Conservation (phyloP, 2,888 invertebrate genomes). For the Byasa hedistus region DNA sequence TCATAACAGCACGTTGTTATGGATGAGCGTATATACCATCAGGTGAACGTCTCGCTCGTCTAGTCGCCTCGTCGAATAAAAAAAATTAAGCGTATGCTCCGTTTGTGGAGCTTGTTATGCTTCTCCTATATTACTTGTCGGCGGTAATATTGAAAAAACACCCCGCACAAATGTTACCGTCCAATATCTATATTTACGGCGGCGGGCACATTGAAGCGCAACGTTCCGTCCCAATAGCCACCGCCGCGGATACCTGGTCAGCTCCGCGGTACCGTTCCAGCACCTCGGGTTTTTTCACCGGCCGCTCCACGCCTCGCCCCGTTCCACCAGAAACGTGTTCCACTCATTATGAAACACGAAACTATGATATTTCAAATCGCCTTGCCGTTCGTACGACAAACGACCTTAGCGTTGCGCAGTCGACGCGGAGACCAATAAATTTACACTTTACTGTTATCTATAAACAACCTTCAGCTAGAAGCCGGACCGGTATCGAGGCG, state of each 20-base stretch:
- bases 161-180: too few species aligned
- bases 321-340: constrained; percentile 70
- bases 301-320: constrained; percentile 57
- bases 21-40: too few species aligned
- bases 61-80: too few species aligned
- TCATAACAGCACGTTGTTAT: too few species aligned
- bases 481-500: constrained; percentile 72
- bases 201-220: constrained; percentile 63
- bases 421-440: constrained; percentile 64
- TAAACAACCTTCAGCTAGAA: constrained; percentile 65
- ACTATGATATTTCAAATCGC: constrained; percentile 72
- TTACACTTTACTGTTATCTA: constrained; percentile 76
- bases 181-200: too few species aligned
- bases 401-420: constrained; percentile 64
- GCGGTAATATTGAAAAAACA: too few species aligned
- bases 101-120: too few species aligned
- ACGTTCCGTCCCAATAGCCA: constrained; percentile 63
- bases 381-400: constrained; percentile 50
- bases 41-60: too few species aligned
- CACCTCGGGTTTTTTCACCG: constrained; percentile 34
- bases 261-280: not conserved
- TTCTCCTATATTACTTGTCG: too few species aligned
- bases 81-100: too few species aligned
- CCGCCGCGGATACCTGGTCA: constrained; percentile 26
- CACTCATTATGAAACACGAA: constrained; percentile 77